Evolutionary conservation across 2,888 invertebrate species (phyloP), one percentile per base, ranked within the genome.

Genomic region (Netelia inedita): DNA sequence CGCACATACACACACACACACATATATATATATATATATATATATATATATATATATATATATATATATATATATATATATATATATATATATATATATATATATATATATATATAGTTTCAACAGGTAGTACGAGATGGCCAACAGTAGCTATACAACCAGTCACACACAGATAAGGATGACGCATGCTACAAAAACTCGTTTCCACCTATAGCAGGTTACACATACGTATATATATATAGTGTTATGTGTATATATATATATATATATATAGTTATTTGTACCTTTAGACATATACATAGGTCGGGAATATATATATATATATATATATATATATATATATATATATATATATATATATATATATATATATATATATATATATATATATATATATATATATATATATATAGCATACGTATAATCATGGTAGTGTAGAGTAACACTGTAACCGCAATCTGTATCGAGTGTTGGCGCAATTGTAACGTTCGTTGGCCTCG

Each of bases 151-250:
- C 80, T 50, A 59, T 69, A 71, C 57, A 53, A 53, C 59, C 74
- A 82, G 63, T 72, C 78, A 55, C 75, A 79, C 79, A 73, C 83
- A 79, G 83, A 83, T 83, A 84, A 84, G 83, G 61, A 80, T 84
- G 83, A 84, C 83, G 83, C 83, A 84, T 72, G 80, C 76, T 61
- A 80, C 80, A 80, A 80, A 76, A 84, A 84, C 80, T 84, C 61
- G 80, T 84, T 84, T 84, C 55, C n/a, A 76, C 76, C 72, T 73
- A 79, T 53, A 75, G 50, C 61, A 59, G 75, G 57, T 73, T 57
- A 66, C 57, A 66, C 59, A 41, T 61, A 19, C 53, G 53, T 43
- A 72, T 23, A 41, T 46, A 66, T 73, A 28, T 69, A 61, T 61
- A n/a, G 41, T 53, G 57, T 68, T 65, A 74, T 14, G 61, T 65